These are phyloP conservation scores for Melanogrammus aeglefinus DNA, from an alignment of 2,797 vertebrate genomes.

Conservation along the genomic window DNA sequence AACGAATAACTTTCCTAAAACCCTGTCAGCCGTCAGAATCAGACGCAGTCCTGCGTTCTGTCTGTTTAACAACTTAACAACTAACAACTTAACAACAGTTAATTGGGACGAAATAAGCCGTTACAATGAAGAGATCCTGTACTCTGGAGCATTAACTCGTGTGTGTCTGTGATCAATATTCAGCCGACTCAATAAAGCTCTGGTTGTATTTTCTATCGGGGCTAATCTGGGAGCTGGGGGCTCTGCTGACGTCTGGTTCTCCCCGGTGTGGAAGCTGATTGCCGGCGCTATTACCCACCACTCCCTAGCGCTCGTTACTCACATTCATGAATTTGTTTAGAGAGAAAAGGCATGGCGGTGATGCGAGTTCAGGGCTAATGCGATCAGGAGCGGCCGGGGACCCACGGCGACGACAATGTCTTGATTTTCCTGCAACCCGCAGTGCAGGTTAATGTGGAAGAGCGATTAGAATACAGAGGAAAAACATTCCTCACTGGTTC, in stretches of 20 bases:
- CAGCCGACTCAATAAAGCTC: conserved; percentile 7
- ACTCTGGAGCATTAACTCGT: background rate
- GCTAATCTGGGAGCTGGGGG: conserved; percentile 16
- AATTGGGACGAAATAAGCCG: background rate
- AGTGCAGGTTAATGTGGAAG: background rate
- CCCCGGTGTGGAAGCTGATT: conserved; percentile 11
- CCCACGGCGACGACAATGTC: background rate
- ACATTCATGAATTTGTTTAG: conserved; percentile 22
- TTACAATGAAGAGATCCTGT: background rate
- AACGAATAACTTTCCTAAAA: background rate
- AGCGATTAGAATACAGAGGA: too few relatives aligned
- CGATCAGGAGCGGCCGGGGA: conserved; percentile 9
- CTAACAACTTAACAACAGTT: too few relatives aligned
- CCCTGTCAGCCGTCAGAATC: background rate
- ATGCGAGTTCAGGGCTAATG: background rate
- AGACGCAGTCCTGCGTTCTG: background rate
- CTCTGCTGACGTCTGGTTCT: conserved; percentile 3
- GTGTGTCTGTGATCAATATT: background rate
- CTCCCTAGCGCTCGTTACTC: conserved; percentile 21
- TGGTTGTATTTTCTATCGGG: conserved; percentile 27
- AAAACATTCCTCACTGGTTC: too few relatives aligned
- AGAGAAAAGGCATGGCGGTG: conserved; percentile 14
- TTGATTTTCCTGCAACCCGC: background rate
- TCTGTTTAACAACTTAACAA: background rate
- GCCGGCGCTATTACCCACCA: conserved; percentile 24